Conservation (phyloP, 1,140 invertebrate species). For the Prorops nasuta region DNA sequence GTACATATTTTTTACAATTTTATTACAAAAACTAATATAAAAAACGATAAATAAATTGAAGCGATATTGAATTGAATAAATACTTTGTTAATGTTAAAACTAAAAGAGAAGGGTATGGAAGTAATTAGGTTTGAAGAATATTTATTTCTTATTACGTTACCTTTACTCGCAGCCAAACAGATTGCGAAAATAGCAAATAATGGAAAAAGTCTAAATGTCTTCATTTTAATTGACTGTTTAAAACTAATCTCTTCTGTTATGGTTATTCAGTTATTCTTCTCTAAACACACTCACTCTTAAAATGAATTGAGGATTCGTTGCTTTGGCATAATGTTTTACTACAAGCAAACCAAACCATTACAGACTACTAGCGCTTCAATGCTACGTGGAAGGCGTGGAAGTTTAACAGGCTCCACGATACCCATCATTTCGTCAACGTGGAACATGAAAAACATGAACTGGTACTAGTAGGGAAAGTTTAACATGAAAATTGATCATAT, state of each 20-base stretch:
- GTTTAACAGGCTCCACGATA: slow-evolving; percentile 25
- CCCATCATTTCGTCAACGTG: slow-evolving; percentile 39
- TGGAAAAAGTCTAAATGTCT: slow-evolving; percentile 58
- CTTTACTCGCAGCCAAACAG: slow-evolving; percentile 58
- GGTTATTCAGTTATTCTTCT: no score
- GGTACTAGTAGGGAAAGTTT: no score
- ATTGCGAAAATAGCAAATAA: slow-evolving; percentile 60
- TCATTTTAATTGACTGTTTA: slow-evolving; percentile 50
- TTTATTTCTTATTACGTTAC: slow-evolving; percentile 42
- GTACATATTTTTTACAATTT: slow-evolving; percentile 8
- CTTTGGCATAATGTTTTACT: slow-evolving; percentile 12
- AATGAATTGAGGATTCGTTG: slow-evolving; percentile 12
- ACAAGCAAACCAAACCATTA: slow-evolving; percentile 4
- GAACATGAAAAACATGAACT: slow-evolving; percentile 22
- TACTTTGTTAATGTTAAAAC: slow-evolving; percentile 13
- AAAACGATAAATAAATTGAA: slow-evolving; percentile 1
- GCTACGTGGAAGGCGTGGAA: slow-evolving; percentile 43
- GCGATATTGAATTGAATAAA: slow-evolving; percentile 10
- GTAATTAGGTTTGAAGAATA: background rate
- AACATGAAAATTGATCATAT: no score
- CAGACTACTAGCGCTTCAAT: slow-evolving; percentile 15
- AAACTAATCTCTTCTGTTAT: slow-evolving; percentile 12
- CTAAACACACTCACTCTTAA: slow-evolving; percentile 1
- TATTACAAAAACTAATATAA: slow-evolving; percentile 4
- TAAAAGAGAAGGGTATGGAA: background rate